Evolutionary conservation across 1,140 invertebrate species (phyloP).

Genomic region (Pseudoatta argentina): DNA sequence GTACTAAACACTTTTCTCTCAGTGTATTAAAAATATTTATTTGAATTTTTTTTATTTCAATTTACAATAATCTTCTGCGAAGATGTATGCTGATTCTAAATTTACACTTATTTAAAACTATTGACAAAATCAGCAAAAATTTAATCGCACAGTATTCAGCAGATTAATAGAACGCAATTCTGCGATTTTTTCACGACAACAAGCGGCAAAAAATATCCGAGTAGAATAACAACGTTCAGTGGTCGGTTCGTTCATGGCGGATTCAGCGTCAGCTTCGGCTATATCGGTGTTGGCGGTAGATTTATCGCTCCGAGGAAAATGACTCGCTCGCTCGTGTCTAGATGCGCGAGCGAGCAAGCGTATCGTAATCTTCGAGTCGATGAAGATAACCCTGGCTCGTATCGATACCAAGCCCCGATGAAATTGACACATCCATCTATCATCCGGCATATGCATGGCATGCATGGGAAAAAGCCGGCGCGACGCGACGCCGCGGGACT

Average conservation of each 20-base stretch:
- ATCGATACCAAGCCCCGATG: slow-evolving; percentile 75
- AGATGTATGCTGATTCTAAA: neutral
- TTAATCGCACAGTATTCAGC: too few relatives aligned
- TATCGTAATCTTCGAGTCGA: slow-evolving; percentile 67
- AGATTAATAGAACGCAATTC: slow-evolving; percentile 27
- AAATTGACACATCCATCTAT: slow-evolving; percentile 83
- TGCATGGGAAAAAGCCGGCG: slow-evolving; percentile 75
- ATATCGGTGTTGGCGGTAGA: slow-evolving; percentile 44
- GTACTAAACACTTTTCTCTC: too few relatives aligned
- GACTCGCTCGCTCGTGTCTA: slow-evolving; percentile 43
- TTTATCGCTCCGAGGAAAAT: slow-evolving; percentile 57
- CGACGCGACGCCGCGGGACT: slow-evolving; percentile 68
- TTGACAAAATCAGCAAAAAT: neutral
- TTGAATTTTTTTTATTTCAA: neutral
- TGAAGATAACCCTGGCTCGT: slow-evolving; percentile 73
- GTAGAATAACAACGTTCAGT: slow-evolving; percentile 40
- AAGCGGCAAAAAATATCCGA: slow-evolving; percentile 45
- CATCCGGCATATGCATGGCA: slow-evolving; percentile 75
- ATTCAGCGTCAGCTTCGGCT: slow-evolving; percentile 31
- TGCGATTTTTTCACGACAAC: neutral
- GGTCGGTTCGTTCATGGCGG: slow-evolving; percentile 5
- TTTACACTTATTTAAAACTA: neutral
- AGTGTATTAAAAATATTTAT: neutral
- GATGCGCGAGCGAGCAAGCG: slow-evolving; percentile 42
- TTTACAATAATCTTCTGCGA: neutral